A percentile compares a stretch with the other conserved stretches of the same genome.
These are phyloP conservation scores for Rhegmatorhina hoffmannsi DNA, from an alignment of 2,113 vertebrate species.

Conservation along the genomic window DNA sequence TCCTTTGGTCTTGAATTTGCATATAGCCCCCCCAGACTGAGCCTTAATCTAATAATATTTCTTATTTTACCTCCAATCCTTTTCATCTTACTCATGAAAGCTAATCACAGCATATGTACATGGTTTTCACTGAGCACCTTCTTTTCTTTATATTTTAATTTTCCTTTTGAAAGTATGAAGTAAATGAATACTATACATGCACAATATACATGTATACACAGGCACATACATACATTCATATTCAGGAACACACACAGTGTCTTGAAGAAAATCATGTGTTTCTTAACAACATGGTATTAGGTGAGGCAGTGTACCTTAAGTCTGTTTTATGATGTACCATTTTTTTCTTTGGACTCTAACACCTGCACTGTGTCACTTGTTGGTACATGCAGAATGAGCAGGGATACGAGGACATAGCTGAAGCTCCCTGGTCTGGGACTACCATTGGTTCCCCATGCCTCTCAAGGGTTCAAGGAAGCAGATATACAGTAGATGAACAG, in stretches of 20 bases:
- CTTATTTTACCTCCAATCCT: neutral
- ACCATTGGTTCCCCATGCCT: neutral
- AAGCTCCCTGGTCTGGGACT: neutral
- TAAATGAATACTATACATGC: neutral
- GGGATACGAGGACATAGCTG: neutral
- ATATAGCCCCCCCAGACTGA: neutral
- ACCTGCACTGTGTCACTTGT: rapidly evolving
- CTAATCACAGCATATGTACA: neutral
- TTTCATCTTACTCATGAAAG: neutral
- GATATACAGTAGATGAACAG: neutral
- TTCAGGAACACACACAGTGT: neutral
- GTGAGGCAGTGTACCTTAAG: neutral
- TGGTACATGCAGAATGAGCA: rapidly evolving
- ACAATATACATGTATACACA: neutral
- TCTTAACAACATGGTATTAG: neutral
- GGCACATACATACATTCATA: neutral
- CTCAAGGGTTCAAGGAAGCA: neutral
- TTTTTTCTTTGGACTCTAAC: neutral
- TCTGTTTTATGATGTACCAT: neutral
- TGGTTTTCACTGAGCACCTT: neutral
- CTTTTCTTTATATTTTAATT: neutral
- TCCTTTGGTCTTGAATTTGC: neutral
- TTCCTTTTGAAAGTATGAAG: neutral
- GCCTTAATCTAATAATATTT: neutral
- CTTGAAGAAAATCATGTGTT: neutral